Evolutionary conservation across 2,888 invertebrate genomes (phyloP), one percentile per base, ranked within the genome.

Genomic region (Microdon myrmicae): DNA sequence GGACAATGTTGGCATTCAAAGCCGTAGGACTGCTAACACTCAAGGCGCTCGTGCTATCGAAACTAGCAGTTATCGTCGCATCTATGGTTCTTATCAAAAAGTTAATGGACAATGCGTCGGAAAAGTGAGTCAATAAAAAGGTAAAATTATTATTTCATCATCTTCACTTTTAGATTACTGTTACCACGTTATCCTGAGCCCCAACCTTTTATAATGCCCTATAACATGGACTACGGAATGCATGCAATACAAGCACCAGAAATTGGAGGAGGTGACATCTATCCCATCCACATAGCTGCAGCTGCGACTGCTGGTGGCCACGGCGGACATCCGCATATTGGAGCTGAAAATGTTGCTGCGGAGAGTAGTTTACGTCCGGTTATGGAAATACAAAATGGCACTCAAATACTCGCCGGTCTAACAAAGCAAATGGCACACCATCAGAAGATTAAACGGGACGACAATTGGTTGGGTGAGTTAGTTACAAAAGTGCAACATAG

Each of bases 21-120:
- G 81, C 85, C 1, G 85, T 89, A 17, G 84, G 86, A 0, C 74
- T 84, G 5, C 77, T 89, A 2, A 86, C 88, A 0, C 70, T 90
- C 5, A 89, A 90, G 74, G 86, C 90, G 0, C 81, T 89, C 67
- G 75, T 86, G n/a, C 83, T 88, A 32, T 87, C 88, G 38, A 89
- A 89, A 71, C 71, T 87, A 60, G 89, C 89, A 0, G 77, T 89
- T 7, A 68, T 87, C n/a, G 82, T 87, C 7, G 85, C 89, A 0
- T 80, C 82, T 0, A 82, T 85, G 67, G 82, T 89, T 74, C 82
- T 86, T 3, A 73, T 83, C 61, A 87, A 86, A 75, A 85, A 83
- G 71, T 73, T 87, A 7, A 83, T 87, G 74, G 87, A 86, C 58
- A 83, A 82, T 38, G 85, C 79, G 3, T 70, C 74, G n/a, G 78